Evolutionary conservation across 2,797 vertebrate genomes (phyloP), one percentile per base, ranked within the genome.

Genomic region (Sebastes miniatus): DNA sequence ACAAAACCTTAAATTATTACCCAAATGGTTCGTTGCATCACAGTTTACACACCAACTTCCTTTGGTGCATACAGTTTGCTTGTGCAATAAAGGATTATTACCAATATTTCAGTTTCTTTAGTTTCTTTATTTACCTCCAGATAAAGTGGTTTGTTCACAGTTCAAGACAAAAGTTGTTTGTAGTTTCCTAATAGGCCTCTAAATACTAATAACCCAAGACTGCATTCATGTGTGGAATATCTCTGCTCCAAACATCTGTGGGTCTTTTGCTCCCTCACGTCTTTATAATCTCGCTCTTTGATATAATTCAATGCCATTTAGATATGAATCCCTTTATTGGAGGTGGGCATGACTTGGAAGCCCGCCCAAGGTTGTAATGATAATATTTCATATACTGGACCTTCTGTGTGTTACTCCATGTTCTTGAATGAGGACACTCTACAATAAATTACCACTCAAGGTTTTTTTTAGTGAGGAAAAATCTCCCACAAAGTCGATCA

Each of bases 361-460:
- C 7, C 18, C 0, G 1, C 1, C 12, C 83, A 61, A 71, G 50
- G 69, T 68, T 72, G 69, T 36, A 32, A 74, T 36, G 20, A 56
- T 61, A 57, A 70, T 71, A 54, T 81, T 79, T 76, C 20, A 73
- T 50, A 6, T 12, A 13, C 3, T 24, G 57, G 65, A 76, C 76
- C 67, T 75, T 76, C 25, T 47, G 22, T 13, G 57, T 56, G 62
- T 75, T 50, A 64, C 69, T 68, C 36, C 22, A 36, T 75, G 76
- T 69, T 76, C 78, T 59, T 66, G 22, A 29, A 79, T 29, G 22
- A 61, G 27, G 56, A 81, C 83, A 71, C 11, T 65, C 2, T 0
- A 43, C 69, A 29, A 69, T 83, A 67, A 83, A 70, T 79, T 14
- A 69, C 6, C 22, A 11, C 9, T 66, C 63, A 68, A 79, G 76